phyloP scores from a whole-genome alignment of 2,113 vertebrate species.

The Chloroceryle aenea region DNA sequence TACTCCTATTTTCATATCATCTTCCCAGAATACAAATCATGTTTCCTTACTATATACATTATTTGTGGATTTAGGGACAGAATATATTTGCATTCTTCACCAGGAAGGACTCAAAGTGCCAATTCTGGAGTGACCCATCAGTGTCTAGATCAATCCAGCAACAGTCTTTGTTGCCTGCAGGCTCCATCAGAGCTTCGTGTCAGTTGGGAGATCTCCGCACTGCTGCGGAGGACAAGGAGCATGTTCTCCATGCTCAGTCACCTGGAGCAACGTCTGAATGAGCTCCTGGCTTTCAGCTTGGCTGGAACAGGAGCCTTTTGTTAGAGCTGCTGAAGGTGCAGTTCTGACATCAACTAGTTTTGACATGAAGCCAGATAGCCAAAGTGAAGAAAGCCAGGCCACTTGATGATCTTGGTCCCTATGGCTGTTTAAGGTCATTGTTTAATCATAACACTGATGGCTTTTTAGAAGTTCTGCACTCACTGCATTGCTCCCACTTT shows the following conservation, averaged over 20 bases:
- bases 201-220: neutral
- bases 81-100: neutral
- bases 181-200: neutral
- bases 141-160: neutral
- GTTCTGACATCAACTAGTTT: neutral
- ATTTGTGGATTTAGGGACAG: neutral
- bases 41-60: neutral
- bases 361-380: neutral
- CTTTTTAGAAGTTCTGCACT: neutral
- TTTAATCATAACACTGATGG: neutral
- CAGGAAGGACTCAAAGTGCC: neutral
- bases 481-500: neutral
- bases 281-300: neutral
- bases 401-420: neutral
- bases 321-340: neutral
- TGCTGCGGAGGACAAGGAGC: neutral
- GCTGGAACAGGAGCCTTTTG: neutral
- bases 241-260: neutral
- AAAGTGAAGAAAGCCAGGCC: neutral
- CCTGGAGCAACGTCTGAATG: neutral
- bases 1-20: neutral
- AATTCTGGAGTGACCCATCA: neutral
- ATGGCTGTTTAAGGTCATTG: neutral
- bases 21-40: neutral
- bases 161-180: neutral